Base-by-base conservation (phyloP, 2,888 invertebrate genomes). In the Hybos culiciformis region DNA sequence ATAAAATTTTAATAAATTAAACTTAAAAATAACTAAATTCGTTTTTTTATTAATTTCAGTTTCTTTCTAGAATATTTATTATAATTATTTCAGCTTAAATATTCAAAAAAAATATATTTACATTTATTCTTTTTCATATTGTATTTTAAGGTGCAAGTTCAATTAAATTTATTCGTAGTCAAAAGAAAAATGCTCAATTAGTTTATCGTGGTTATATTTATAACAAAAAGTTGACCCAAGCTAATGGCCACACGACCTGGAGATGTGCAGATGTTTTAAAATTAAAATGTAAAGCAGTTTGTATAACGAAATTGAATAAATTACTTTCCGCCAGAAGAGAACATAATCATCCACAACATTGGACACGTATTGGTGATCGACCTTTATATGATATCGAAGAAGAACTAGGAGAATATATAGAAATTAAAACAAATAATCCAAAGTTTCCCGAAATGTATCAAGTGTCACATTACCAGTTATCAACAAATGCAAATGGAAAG, bases 141-240 rank as follows among this genome's bases (percentile, higher is more conserved):
- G 42, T 43, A 46, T 47, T 32, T 50, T 45, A 20, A 51, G 52
- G 59, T n/a, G n/a, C n/a, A n/a, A n/a, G 52, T 19, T 50, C 50
- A 46, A 57, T 68, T 31, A 58, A 60, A 46, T 69, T 66, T 50
- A 67, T 69, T 49, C 58, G 67, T 42, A 69, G 68, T 50, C 67
- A 66, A 46, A 66, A 69, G 56, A 67, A 68, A 51, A 68, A 67
- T 50, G 64, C 68, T 5, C 68, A 69, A 42, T 54, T 69, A 21
- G 68, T 69, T 14, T 64, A 58, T 53, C 57, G 60, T 37, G 60
- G 62, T 20, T 66, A 56, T 47, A 66, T 67, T 37, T 69, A 64
- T 51, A 68, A 68, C 52, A 67, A 67, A 51, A 67, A 67, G 50
- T 52, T 66, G n/a, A 67, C 67, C 0, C 67, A 67, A 46, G 63